phyloP scores from a whole-genome alignment of 2,888 invertebrate species.

The Nasonovia ribisnigri region DNA sequence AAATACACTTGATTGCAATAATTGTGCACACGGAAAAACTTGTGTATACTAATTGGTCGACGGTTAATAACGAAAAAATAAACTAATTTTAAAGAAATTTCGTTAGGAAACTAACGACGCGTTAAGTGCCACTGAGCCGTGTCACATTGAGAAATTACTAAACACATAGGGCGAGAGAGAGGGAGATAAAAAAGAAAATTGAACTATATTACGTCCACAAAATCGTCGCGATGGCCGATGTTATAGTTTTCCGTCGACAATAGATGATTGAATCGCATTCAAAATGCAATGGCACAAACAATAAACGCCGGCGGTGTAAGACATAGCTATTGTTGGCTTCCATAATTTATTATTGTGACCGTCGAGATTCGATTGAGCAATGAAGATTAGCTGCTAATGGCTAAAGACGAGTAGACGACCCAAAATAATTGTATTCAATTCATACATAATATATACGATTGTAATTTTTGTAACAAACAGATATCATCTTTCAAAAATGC shows the following conservation, averaged over 20 bases:
- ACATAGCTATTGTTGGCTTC: slow-evolving; percentile 17
- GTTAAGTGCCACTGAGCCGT: slow-evolving; percentile 27
- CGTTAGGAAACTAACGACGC: slow-evolving; percentile 13
- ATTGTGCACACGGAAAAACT: neutral
- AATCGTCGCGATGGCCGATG: neutral
- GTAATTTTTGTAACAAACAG: neutral
- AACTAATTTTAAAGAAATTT: slow-evolving; percentile 12
- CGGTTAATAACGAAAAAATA: neutral
- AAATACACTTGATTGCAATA: neutral
- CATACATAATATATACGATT: neutral
- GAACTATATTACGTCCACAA: slow-evolving; percentile 1
- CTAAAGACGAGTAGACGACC: neutral
- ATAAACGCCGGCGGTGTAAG: slow-evolving; percentile 9
- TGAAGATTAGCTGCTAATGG: slow-evolving; percentile 5
- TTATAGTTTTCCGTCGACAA: slow-evolving; percentile 8
- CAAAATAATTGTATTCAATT: slow-evolving; percentile 10
- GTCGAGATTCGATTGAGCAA: slow-evolving; percentile 28
- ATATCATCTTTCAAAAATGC: neutral
- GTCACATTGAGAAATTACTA: neutral
- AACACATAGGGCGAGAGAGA: neutral
- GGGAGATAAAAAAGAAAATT: neutral
- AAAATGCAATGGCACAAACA: slow-evolving; percentile 20
- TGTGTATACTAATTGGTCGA: neutral
- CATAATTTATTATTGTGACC: slow-evolving; percentile 51
- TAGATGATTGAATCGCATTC: slow-evolving; percentile 36